Conservation (phyloP, 2,113 vertebrate species). For the Meriones unguiculatus region DNA sequence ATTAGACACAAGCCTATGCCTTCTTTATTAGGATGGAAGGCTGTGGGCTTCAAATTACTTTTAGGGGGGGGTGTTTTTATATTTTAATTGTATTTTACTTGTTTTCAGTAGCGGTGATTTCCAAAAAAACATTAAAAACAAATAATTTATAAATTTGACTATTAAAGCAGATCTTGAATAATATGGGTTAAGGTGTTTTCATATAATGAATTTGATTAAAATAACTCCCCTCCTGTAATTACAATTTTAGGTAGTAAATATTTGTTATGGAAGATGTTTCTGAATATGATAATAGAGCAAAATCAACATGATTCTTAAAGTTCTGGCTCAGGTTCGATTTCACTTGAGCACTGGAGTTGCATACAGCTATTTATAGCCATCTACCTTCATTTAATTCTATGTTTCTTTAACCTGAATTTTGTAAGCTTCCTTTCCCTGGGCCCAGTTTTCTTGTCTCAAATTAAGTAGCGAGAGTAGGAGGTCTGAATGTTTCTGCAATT, state of each 20-base stretch:
- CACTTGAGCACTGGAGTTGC: slow-evolving; percentile 71
- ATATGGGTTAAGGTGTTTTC: background rate
- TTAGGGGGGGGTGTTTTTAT: slow-evolving; percentile 14
- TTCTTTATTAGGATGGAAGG: background rate
- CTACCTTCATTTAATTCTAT: slow-evolving; percentile 56
- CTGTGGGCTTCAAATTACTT: background rate
- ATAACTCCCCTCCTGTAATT: slow-evolving; percentile 46
- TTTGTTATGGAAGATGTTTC: slow-evolving; percentile 63
- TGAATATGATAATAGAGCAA: slow-evolving; percentile 46
- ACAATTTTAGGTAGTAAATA: slow-evolving; percentile 27
- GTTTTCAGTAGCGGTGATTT: slow-evolving; percentile 9
- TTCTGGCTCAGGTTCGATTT: slow-evolving; percentile 54
- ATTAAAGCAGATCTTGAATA: slow-evolving; percentile 14
- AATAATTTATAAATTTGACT: slow-evolving; percentile 4
- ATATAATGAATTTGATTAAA: slow-evolving; percentile 38
- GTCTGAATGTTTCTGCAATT: background rate
- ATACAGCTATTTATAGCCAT: slow-evolving; percentile 72
- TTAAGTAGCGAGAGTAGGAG: slow-evolving; percentile 26
- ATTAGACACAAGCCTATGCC: slow-evolving; percentile 25
- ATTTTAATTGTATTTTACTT: slow-evolving; percentile 35
- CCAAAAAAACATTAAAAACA: background rate
- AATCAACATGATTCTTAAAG: slow-evolving; percentile 60
- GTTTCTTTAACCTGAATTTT: slow-evolving; percentile 52
- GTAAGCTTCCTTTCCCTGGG: background rate
- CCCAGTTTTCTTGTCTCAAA: slow-evolving; percentile 35